These are phyloP conservation scores for Ophraella communa DNA, from an alignment of 2,888 invertebrate genomes.

Conservation along the genomic window DNA sequence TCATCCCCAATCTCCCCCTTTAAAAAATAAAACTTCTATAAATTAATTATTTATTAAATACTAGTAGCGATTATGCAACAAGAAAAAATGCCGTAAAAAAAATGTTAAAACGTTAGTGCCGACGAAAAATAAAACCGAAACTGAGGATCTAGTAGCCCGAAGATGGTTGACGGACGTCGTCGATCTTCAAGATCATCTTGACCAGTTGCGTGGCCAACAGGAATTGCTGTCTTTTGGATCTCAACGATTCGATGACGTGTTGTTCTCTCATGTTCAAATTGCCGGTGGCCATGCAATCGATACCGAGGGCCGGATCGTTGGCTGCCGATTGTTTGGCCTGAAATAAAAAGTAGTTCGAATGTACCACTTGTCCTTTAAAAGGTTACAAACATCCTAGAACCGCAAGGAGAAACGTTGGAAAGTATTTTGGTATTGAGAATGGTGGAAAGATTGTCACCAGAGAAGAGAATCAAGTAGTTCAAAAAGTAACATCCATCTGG, in stretches of 20 bases:
- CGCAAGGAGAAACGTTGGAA: too few relatives aligned
- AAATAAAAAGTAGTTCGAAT: slow-evolving; percentile 20
- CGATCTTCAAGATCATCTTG: slow-evolving; percentile 99
- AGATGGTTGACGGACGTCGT: slow-evolving; percentile 73
- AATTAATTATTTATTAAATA: slow-evolving; percentile 18
- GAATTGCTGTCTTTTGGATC: slow-evolving; percentile 97
- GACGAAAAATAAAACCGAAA: slow-evolving; percentile 2
- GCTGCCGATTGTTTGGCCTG: slow-evolving; percentile 82
- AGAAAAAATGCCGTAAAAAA: too few relatives aligned
- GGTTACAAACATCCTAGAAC: too few relatives aligned
- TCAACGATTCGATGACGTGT: slow-evolving; percentile 95
- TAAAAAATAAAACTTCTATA: slow-evolving; percentile 10
- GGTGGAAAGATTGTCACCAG: too few relatives aligned
- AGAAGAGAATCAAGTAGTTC: too few relatives aligned
- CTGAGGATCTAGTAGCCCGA: slow-evolving; percentile 7
- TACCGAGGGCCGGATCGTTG: slow-evolving; percentile 86
- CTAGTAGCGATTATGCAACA: too few relatives aligned
- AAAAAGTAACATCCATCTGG: too few relatives aligned
- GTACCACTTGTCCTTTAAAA: background rate
- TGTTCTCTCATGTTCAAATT: slow-evolving; percentile 89
- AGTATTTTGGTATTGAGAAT: too few relatives aligned
- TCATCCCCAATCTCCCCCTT: background rate
- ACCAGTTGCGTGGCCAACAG: slow-evolving; percentile 96
- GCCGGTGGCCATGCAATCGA: slow-evolving; percentile 92
- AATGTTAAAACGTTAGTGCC: slow-evolving; percentile 13